These are phyloP conservation scores for Miltochrista miniata DNA, from an alignment of 2,888 invertebrate genomes.

Conservation along the genomic window DNA sequence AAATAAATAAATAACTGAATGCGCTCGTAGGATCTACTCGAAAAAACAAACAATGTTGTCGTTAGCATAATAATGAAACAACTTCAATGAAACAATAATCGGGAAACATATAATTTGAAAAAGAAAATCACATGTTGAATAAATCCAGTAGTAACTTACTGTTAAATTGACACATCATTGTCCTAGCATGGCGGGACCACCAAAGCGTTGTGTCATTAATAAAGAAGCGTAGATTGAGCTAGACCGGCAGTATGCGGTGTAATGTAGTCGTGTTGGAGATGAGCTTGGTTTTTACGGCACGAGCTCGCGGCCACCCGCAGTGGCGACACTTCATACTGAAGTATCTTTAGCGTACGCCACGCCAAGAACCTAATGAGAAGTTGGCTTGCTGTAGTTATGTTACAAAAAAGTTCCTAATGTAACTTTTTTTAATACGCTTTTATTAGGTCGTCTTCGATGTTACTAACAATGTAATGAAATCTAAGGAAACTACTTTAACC, in stretches of 20 bases:
- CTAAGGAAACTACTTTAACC: no score
- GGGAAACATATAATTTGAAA: no score
- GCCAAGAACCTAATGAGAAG: constrained; percentile 8
- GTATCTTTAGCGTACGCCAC: constrained; percentile 31
- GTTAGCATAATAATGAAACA: no score
- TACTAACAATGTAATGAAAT: no score
- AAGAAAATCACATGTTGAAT: background rate
- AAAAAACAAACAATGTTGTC: no score
- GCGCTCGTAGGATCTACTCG: no score
- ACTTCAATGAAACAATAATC: no score
- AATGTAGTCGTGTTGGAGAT: constrained; percentile 74
- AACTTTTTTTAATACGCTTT: no score
- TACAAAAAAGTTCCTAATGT: no score
- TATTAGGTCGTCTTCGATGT: no score
- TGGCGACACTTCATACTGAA: constrained; percentile 59
- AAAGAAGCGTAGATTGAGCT: constrained; percentile 73
- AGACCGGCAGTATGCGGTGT: constrained; percentile 53
- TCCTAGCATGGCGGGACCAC: constrained; percentile 54
- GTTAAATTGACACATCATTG: constrained; percentile 44
- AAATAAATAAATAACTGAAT: no score
- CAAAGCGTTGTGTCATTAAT: constrained; percentile 67
- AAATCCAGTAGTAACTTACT: constrained; percentile 11
- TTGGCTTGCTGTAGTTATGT: background rate
- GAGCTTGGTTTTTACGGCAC: constrained; percentile 81
- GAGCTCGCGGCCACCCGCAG: constrained; percentile 78